Percentiles rank a stretch among this genome's conserved stretches.
phyloP scores from a whole-genome alignment of 2,888 invertebrate species.

The Molanna angustata region DNA sequence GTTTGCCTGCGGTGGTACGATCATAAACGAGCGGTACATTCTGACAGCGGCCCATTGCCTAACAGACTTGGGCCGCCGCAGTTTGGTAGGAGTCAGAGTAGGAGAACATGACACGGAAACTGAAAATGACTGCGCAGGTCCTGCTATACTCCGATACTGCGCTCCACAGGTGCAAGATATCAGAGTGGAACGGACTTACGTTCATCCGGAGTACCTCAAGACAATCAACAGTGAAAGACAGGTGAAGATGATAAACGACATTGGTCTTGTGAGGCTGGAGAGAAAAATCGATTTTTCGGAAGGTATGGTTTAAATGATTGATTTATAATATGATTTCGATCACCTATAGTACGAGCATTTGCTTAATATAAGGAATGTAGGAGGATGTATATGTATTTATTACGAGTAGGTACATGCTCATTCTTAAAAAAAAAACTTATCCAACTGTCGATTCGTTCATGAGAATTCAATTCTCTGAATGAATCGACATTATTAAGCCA shows the following conservation, averaged over 20 bases:
- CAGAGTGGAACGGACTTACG: conserved; percentile 43
- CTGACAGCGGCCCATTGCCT: conserved; percentile 63
- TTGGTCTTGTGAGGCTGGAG: conserved; percentile 56
- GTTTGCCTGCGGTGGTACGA: conserved; percentile 53
- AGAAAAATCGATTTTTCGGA: conserved; percentile 41
- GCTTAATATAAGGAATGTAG: too few relatives aligned
- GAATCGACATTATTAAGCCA: too few relatives aligned
- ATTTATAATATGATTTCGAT: too few relatives aligned
- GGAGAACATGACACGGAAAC: conserved; percentile 58
- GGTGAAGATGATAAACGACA: too few relatives aligned
- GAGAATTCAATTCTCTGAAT: too few relatives aligned
- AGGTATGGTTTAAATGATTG: too few relatives aligned
- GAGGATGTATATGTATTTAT: too few relatives aligned
- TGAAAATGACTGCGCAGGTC: conserved; percentile 47
- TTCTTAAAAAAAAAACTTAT: too few relatives aligned
- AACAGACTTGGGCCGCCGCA: conserved; percentile 46
- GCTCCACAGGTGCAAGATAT: conserved; percentile 49
- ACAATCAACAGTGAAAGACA: conserved; percentile 39
- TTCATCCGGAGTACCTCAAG: conserved; percentile 54
- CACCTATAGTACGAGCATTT: too few relatives aligned
- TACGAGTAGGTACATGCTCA: too few relatives aligned
- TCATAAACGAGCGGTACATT: conserved; percentile 54
- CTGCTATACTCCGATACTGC: conserved; percentile 37
- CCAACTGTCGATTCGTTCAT: too few relatives aligned
- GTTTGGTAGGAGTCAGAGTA: conserved; percentile 54